These are phyloP conservation scores for Stenodema calcarata DNA, from an alignment of 2,888 invertebrate genomes.

Conservation along the genomic window DNA sequence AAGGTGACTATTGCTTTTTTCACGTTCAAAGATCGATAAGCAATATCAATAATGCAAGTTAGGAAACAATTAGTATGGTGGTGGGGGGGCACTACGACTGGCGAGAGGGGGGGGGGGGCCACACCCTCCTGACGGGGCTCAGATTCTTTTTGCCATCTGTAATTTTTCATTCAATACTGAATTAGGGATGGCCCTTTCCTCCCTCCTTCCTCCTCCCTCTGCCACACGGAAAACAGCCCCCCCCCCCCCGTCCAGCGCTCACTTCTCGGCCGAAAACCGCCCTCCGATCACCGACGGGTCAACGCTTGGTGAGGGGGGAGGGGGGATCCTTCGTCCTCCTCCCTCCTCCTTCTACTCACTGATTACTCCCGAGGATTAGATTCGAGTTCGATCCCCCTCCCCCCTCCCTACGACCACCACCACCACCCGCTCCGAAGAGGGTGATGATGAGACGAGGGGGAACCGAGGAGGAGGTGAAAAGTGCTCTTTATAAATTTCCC, in stretches of 20 bases:
- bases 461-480: not conserved
- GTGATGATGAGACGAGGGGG: not conserved
- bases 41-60: slow-evolving; percentile 52
- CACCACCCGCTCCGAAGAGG: too few relatives aligned
- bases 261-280: too few relatives aligned
- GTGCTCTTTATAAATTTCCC: slow-evolving; percentile 21
- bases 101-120: not conserved
- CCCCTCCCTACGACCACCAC: too few relatives aligned
- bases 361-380: slow-evolving; percentile 44
- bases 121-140: slow-evolving; percentile 19
- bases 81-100: not conserved
- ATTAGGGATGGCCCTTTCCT: slow-evolving; percentile 43
- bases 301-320: too few relatives aligned
- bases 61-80: slow-evolving; percentile 46
- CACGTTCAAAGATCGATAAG: slow-evolving; percentile 45
- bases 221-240: too few relatives aligned
- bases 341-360: slow-evolving; percentile 6
- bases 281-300: too few relatives aligned
- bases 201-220: not conserved
- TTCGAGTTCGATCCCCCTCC: slow-evolving; percentile 33
- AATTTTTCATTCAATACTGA: slow-evolving; percentile 50
- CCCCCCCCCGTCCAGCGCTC: not conserved
- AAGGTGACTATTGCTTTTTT: slow-evolving; percentile 1
- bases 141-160: slow-evolving; percentile 47
- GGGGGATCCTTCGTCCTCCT: too few relatives aligned